Base-by-base conservation (phyloP, 2,113 vertebrate genomes). In the Blennius ocellaris region DNA sequence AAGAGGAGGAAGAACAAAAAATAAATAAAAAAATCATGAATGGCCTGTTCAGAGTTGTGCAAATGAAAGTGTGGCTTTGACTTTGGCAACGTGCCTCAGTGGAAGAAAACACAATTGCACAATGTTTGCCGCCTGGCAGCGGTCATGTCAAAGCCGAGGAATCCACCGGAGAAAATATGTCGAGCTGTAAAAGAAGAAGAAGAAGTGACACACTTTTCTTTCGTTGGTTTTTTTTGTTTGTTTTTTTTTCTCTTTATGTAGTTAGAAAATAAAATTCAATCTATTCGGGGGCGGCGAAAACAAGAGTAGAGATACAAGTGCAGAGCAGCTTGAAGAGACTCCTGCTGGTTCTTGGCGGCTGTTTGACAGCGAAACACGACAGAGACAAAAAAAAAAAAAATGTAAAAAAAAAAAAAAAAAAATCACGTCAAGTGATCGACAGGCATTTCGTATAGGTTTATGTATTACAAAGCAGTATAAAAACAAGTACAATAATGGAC, bases 381-480 rank as follows among this genome's bases (percentile, higher is more conserved):
- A 69, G 66, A 48, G 45, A 48, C 8, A 30, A 30, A n/a, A n/a
- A n/a, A n/a, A n/a, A n/a, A n/a, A n/a, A n/a, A n/a, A n/a, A n/a
- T n/a, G n/a, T n/a, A n/a, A n/a, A n/a, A n/a, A n/a, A n/a, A n/a
- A n/a, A n/a, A n/a, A n/a, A n/a, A n/a, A 94, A 84, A 90, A 92
- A 84, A 88, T 96, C 96, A 96, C 96, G 84, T 96, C 95, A 93
- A 96, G 96, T 96, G 96, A 97, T 94, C 92, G 93, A 85, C 73
- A 73, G 77, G 80, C 94, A 95, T 95, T 95, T 95, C 79, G 87
- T 90, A 89, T 82, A 84, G 70, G 72, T 89, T 85, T 86, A 87
- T 82, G 86, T 83, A 84, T 95, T 30, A 94, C 93, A 95, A 95
- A 96, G 92, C 93, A 90, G 93, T 96, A 96, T 95, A 97, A 97